Base-by-base conservation (phyloP, 2,797 vertebrate species). In the Brachyalestes nurse region DNA sequence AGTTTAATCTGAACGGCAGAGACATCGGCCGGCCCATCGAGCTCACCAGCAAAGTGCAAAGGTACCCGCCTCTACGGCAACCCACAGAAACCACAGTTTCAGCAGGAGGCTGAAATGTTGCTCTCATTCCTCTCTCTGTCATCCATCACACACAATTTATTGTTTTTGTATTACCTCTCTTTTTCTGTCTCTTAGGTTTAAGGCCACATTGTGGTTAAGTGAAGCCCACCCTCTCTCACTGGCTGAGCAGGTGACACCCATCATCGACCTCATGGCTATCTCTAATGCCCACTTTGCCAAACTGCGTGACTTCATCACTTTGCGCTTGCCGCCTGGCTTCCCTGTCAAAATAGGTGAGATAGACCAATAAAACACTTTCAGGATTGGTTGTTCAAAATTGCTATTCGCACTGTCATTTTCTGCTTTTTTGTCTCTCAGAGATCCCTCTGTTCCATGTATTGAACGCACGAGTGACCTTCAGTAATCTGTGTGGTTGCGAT, bases 181-280 rank as follows among this genome's bases (percentile, higher is more conserved):
- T 28, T 49, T 6, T 76, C 16, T 78, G 2, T 21, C 73, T 71
- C 79, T 28, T 86, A 99, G 97, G 93, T 98, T 99, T 91, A 98
- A 97, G 91, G 97, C 97, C 0, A 97, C 95, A 0, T 92, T 99
- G 79, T 99, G 97, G 97, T 88, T 99, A 82, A 98, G 97, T 19
- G 97, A 99, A 90, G 91, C 93, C 82, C 97, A 99, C 85, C 97
- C 97, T 0, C 94, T 98, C 65, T 99, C 97, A 0, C 90, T 99
- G 93, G 95, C 95, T 0, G 96, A 98, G 93, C 97, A 98, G 91
- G 96, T 98, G 91, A 97, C 96, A 0, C 97, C 97, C 88, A 98
- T 99, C 90, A 97, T 99, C 13, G 97, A 99, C 93, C 96, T 99
- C 82, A 98, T 99, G 97, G 97, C 97, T 80, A 98, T 99, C 90